Evolutionary conservation across 1,140 invertebrate genomes (phyloP).

Genomic region (Trichonephila clavata): DNA sequence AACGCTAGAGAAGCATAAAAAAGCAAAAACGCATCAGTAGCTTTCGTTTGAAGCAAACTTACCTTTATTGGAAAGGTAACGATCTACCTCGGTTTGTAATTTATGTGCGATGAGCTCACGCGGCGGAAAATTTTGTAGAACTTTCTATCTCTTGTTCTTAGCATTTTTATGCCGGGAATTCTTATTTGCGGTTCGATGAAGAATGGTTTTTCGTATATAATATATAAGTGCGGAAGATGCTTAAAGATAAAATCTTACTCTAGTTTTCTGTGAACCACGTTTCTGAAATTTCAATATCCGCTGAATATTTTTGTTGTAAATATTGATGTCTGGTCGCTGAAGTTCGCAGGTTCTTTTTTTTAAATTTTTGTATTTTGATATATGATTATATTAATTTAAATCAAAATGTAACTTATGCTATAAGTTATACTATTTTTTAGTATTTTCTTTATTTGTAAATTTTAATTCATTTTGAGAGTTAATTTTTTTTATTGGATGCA

Average conservation of each 20-base stretch:
- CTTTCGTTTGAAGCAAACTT: not conserved
- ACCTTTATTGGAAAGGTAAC: not conserved
- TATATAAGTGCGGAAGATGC: not conserved
- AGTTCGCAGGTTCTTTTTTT: too few species aligned
- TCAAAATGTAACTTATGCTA: too few species aligned
- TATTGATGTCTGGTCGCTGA: too few species aligned
- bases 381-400: too few species aligned
- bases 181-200: not conserved
- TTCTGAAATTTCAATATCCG: not conserved
- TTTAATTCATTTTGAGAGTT: too few species aligned
- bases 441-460: too few species aligned
- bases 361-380: too few species aligned
- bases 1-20: not conserved
- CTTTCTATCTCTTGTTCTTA: not conserved
- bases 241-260: not conserved
- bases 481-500: too few species aligned
- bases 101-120: not conserved
- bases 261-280: not conserved
- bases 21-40: not conserved
- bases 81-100: not conserved
- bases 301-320: too few species aligned
- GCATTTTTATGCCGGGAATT: constrained; percentile 4
- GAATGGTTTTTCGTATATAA: not conserved
- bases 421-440: too few species aligned
- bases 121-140: not conserved